Evolutionary conservation across 2,113 vertebrate species (phyloP), one percentile per base, ranked within the genome.

Genomic region (Austrofundulus limnaeus): DNA sequence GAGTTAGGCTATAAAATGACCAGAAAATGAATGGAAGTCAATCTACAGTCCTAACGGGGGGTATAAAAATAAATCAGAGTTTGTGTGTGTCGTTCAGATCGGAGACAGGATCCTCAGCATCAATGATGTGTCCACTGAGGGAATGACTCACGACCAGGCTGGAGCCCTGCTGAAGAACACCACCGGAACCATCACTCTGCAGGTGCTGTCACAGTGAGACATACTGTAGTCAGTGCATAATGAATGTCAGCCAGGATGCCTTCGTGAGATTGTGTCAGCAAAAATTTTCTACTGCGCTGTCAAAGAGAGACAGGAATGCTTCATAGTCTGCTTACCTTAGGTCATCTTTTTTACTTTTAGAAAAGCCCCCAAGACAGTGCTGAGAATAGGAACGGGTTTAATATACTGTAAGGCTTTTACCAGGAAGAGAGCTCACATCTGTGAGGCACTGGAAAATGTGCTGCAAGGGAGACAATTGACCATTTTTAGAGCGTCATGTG

Each of bases 41-140:
- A n/a, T n/a, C n/a, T n/a, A n/a, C n/a, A n/a, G n/a, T n/a, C n/a
- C n/a, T n/a, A n/a, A n/a, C n/a, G n/a, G n/a, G n/a, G n/a, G n/a
- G n/a, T n/a, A n/a, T n/a, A n/a, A n/a, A n/a, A n/a, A n/a, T n/a
- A n/a, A n/a, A n/a, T n/a, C n/a, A n/a, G n/a, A n/a, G 48, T 48
- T 17, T 45, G 37, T 53, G 23, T 80, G 50, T 62, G 16, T 23
- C 25, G 37, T 65, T 68, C 77, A 98, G 95, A 91, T 91, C 69
- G 95, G 96, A 23, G 95, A 97, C 79, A 90, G 89, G 78, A 94
- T 97, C 80, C 90, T 98, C 71, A 95, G 91, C 78, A 95, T 98
- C 72, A 94, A 93, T 63, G 93, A 94, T 56, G 91, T 92, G 53
- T 87, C 94, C 47, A 92, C 94, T 0, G 94, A 95, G 75, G 93